Percentiles rank a stretch among this genome's conserved stretches.
phyloP scores from a whole-genome alignment of 2,888 invertebrate species.

The Fragum sueziense region DNA sequence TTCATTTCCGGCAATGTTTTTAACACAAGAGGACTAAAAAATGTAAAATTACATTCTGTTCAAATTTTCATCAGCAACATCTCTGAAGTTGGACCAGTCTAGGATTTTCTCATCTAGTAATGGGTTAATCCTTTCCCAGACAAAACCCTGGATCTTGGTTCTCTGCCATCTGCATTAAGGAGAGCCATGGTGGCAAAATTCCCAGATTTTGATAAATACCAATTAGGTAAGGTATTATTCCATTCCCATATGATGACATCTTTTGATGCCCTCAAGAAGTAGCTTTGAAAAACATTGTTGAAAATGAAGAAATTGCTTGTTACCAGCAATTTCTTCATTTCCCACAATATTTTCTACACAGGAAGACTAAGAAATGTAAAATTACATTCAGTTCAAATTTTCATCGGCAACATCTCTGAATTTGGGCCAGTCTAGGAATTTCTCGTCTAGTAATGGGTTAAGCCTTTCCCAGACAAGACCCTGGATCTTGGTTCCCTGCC shows the following conservation, averaged over 20 bases:
- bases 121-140: conserved; percentile 80
- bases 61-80: too few species aligned
- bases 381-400: too few species aligned
- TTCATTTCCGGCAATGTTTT: too few species aligned
- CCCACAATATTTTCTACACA: too few species aligned
- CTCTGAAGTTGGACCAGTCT: too few species aligned
- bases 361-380: too few species aligned
- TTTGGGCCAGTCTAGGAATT: too few species aligned
- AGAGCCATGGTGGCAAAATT: conserved; percentile 82
- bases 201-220: conserved; percentile 83
- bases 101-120: too few species aligned
- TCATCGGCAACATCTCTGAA: too few species aligned
- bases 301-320: background rate
- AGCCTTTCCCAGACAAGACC: conserved; percentile 78
- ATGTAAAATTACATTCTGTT: too few species aligned
- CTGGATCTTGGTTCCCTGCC: conserved; percentile 80
- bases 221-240: conserved; percentile 79
- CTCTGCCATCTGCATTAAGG: conserved; percentile 81
- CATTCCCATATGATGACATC: background rate
- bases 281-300: background rate
- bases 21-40: too few species aligned
- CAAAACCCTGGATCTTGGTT: conserved; percentile 73
- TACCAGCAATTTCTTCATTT: background rate
- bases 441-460: too few species aligned
- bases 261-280: background rate